phyloP scores from a whole-genome alignment of 1,140 invertebrate genomes.

The Leptinotarsa defecta region DNA sequence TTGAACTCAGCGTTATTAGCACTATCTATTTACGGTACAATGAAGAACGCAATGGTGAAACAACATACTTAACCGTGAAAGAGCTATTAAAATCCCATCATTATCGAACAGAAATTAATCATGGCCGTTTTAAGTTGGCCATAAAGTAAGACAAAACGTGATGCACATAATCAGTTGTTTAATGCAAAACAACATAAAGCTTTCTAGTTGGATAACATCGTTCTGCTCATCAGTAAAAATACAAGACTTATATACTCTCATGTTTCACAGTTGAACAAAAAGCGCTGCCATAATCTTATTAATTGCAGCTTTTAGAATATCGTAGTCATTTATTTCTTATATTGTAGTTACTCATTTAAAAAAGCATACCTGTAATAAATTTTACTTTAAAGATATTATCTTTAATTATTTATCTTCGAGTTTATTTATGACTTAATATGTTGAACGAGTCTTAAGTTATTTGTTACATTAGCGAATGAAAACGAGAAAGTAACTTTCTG shows the following conservation, averaged over 20 bases:
- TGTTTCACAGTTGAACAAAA: conserved; percentile 19
- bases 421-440: background rate
- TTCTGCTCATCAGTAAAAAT: conserved; percentile 30
- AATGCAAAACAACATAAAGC: conserved; percentile 55
- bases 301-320: conserved; percentile 32
- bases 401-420: background rate
- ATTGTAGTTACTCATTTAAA: background rate
- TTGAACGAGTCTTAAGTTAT: background rate
- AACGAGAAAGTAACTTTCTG: background rate
- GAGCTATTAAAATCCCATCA: conserved; percentile 52
- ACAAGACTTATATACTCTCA: conserved; percentile 25
- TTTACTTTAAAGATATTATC: background rate
- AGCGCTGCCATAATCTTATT: conserved; percentile 30
- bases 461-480: background rate
- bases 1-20: conserved; percentile 14
- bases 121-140: conserved; percentile 46
- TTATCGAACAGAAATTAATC: conserved; percentile 53
- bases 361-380: background rate
- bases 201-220: conserved; percentile 49
- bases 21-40: conserved; percentile 43
- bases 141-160: conserved; percentile 46
- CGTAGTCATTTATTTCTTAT: conserved; percentile 20
- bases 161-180: conserved; percentile 51
- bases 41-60: conserved; percentile 44
- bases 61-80: conserved; percentile 51